These are phyloP conservation scores for Phaenicophaeus curvirostris DNA, from an alignment of 2,797 vertebrate genomes.

Conservation along the genomic window DNA sequence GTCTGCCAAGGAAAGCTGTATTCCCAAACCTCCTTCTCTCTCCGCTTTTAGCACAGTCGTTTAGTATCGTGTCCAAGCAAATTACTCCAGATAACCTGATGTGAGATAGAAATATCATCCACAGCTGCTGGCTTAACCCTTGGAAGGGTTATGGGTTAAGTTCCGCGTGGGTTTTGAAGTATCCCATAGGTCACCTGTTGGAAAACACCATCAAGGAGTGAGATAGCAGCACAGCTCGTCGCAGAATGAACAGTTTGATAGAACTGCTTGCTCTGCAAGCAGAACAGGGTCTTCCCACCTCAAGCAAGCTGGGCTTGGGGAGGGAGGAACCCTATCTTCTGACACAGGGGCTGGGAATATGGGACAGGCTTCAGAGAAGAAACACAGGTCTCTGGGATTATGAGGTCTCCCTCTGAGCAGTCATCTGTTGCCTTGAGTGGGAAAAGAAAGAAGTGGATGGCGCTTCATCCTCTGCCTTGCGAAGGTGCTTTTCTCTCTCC, in stretches of 20 bases:
- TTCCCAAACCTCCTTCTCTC: neutral
- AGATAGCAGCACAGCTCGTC: neutral
- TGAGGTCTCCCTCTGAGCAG: neutral
- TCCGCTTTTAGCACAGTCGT: neutral
- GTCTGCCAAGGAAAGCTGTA: conserved; percentile 30
- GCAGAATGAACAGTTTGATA: neutral
- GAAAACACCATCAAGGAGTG: neutral
- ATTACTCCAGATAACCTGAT: neutral
- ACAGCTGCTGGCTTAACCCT: neutral
- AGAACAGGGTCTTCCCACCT: neutral
- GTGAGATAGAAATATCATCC: neutral
- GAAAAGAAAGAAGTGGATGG: neutral
- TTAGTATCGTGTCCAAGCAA: conserved; percentile 5
- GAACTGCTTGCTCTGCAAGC: neutral
- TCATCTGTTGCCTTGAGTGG: too few relatives aligned
- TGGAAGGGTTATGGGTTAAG: neutral
- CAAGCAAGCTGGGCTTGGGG: rapidly evolving
- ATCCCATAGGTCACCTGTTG: neutral
- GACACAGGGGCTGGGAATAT: neutral
- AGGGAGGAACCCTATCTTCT: neutral
- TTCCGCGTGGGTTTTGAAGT: neutral
- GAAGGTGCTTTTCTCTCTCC: neutral
- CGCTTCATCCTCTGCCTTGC: neutral
- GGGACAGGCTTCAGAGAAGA: neutral
- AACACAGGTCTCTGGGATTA: rapidly evolving